Conservation (phyloP, 2,113 vertebrate species). For the Salvelinus sp. region DNA sequence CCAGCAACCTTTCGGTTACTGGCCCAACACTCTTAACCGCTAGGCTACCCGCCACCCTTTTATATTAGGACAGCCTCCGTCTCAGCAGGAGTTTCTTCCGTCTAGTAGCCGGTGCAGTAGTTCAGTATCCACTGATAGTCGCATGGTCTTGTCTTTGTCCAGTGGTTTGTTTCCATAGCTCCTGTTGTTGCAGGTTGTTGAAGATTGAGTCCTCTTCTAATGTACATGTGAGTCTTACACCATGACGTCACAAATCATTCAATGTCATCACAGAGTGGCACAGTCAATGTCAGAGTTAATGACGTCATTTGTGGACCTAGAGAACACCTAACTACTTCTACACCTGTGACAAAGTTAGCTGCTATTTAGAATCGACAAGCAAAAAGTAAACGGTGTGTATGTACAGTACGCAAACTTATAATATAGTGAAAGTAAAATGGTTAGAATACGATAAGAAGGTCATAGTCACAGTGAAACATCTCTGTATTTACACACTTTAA, state of each 20-base stretch:
- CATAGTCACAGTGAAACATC: constrained; percentile 53
- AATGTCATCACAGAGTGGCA: background rate
- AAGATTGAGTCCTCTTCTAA: constrained; percentile 4
- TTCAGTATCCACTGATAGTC: background rate
- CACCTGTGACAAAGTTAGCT: too few relatives aligned
- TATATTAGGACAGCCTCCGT: too few relatives aligned
- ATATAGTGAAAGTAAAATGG: background rate
- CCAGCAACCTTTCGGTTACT: too few relatives aligned
- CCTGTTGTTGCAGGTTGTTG: background rate
- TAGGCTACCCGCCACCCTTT: too few relatives aligned
- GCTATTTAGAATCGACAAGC: background rate
- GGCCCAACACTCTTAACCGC: too few relatives aligned
- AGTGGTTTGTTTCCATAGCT: constrained; percentile 16
- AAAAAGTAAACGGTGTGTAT: background rate
- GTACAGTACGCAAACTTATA: background rate
- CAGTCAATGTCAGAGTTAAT: background rate
- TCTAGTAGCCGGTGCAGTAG: background rate
- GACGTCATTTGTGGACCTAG: background rate
- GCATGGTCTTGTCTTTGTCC: background rate
- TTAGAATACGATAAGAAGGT: constrained; percentile 16
- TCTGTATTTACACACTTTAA: constrained; percentile 31
- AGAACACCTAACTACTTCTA: too few relatives aligned
- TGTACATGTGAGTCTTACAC: background rate
- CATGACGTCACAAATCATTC: background rate
- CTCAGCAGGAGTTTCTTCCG: background rate